phyloP scores from a whole-genome alignment of 1,140 invertebrate genomes.

The Homalodisca vitripennis region DNA sequence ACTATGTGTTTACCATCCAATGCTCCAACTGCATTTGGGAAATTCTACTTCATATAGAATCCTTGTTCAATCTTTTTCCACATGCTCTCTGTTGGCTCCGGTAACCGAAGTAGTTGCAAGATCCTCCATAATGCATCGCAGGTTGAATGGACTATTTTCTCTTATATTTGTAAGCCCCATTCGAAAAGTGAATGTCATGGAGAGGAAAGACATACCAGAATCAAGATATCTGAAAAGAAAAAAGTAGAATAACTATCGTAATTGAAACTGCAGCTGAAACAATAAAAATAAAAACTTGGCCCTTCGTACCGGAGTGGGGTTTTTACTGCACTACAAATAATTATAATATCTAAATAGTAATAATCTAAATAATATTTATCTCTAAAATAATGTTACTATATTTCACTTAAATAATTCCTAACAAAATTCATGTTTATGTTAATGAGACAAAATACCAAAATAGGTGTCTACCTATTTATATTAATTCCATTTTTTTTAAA shows the following conservation, averaged over 20 bases:
- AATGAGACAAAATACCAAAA: conserved; percentile 22
- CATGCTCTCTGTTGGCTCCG: conserved; percentile 38
- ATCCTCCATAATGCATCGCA: conserved; percentile 4
- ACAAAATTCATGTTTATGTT: no score
- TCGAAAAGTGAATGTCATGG: background rate
- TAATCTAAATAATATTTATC: no score
- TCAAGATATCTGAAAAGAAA: conserved; percentile 9
- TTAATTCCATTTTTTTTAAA: no score
- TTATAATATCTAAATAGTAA: no score
- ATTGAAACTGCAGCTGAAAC: background rate
- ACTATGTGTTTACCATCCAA: conserved; percentile 53
- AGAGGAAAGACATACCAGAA: background rate
- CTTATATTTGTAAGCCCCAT: conserved; percentile 2
- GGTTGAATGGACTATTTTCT: conserved; percentile 11
- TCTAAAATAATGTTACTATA: no score
- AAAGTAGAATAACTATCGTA: background rate
- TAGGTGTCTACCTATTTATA: background rate
- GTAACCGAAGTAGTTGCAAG: conserved; percentile 22
- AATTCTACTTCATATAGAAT: conserved; percentile 43
- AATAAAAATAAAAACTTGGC: background rate
- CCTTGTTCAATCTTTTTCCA: conserved; percentile 30
- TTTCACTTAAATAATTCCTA: no score
- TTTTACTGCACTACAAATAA: no score
- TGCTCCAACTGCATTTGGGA: no score
- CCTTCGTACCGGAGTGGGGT: background rate